These are phyloP conservation scores for Ellobium chinense DNA, from an alignment of 2,888 invertebrate species.

Conservation along the genomic window DNA sequence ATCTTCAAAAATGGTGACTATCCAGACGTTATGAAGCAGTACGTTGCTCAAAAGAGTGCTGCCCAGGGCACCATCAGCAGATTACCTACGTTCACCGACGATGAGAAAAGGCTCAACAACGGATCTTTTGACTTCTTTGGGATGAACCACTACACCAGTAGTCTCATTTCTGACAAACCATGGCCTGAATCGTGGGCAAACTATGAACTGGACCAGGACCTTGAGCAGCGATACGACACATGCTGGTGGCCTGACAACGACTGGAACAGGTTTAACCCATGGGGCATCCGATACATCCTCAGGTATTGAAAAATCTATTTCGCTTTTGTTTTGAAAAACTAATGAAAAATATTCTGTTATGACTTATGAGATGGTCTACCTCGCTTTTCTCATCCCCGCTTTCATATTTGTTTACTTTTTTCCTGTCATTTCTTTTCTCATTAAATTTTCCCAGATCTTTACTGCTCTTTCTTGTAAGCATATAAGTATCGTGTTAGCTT, in stretches of 20 bases:
- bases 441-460: too few species aligned
- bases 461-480: too few species aligned
- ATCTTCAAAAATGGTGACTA: slow-evolving; percentile 80
- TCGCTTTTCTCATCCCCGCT: too few species aligned
- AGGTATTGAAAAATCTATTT: too few species aligned
- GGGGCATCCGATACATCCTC: background rate
- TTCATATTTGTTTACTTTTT: too few species aligned
- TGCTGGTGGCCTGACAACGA: slow-evolving; percentile 40
- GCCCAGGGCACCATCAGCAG: slow-evolving; percentile 60
- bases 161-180: slow-evolving; percentile 45
- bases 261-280: background rate
- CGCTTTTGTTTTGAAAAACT: too few species aligned
- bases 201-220: slow-evolving; percentile 50
- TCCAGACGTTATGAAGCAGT: slow-evolving; percentile 67
- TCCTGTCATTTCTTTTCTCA: too few species aligned
- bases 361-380: too few species aligned
- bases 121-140: slow-evolving; percentile 87
- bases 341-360: too few species aligned
- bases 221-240: slow-evolving; percentile 37
- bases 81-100: slow-evolving; percentile 72
- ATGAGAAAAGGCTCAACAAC: slow-evolving; percentile 65
- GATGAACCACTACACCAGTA: slow-evolving; percentile 85
- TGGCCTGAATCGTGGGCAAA: slow-evolving; percentile 32
- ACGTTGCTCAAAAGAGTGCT: slow-evolving; percentile 60
- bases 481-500: too few species aligned